phyloP scores from a whole-genome alignment of 2,797 vertebrate genomes.

The Cyclopterus lumpus region DNA sequence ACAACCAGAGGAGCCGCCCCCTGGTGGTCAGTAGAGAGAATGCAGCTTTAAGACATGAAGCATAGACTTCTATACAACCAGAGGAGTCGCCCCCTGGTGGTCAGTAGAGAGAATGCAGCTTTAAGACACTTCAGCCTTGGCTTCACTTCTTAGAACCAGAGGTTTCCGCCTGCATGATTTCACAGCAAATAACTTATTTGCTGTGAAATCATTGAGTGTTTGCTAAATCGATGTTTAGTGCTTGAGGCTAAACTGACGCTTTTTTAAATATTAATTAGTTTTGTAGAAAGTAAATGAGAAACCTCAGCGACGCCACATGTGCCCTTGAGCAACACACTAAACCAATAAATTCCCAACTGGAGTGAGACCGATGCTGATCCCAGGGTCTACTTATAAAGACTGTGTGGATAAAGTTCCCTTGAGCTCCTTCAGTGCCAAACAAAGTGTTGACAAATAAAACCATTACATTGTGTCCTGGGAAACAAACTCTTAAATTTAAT shows the following conservation, averaged over 20 bases:
- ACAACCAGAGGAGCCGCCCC: no score
- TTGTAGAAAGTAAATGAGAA: background rate
- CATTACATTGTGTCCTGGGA: background rate
- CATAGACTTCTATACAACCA: no score
- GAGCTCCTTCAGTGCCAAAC: background rate
- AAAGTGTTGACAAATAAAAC: background rate
- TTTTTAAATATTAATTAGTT: background rate
- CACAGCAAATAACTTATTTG: no score
- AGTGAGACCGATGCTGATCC: background rate
- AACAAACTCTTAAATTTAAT: conserved; percentile 14
- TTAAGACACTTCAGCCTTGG: no score
- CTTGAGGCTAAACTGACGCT: background rate
- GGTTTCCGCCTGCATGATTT: no score
- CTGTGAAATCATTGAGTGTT: background rate
- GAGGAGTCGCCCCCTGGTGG: no score
- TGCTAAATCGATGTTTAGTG: background rate
- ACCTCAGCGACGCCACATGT: background rate
- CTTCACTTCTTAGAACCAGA: no score
- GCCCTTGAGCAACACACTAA: background rate
- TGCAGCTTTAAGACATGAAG: no score
- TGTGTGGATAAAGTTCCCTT: background rate
- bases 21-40: no score
- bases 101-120: no score
- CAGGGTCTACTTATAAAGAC: background rate
- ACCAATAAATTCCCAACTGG: background rate